Evolutionary conservation across 2,113 vertebrate species (phyloP), one percentile per base, ranked within the genome.

Genomic region (Psilopogon haemacephalus): DNA sequence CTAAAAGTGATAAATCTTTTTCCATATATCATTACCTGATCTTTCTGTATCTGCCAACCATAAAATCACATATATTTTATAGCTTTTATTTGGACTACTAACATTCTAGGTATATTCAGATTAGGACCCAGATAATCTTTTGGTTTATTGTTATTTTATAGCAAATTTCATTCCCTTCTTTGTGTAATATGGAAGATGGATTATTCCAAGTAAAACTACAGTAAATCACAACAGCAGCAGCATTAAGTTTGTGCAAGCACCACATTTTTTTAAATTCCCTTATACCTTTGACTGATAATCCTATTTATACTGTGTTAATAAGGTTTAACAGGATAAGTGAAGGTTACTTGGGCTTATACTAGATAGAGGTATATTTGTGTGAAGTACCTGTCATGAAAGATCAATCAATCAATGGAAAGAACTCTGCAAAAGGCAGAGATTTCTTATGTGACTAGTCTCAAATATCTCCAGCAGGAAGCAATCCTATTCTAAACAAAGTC

Each of bases 201-300:
- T 89, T 80, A 50, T 73, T 80, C 20, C 46, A 83, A 74, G 26
- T 63, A 40, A 80, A 95, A 94, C 60, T 55, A 71, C 15, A 89
- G 17, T 91, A 95, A 86, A 93, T 74, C 78, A 88, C 23, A 73
- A 35, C 33, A 87, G 64, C 33, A 85, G 84, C 33, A 35, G 32
- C 21, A 77, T 73, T 77, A 96, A 50, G 33, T 84, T 93, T 88
- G 60, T 89, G 44, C 70, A 91, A 89, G 55, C n/a, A 71, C 35
- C 73, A 74, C 4, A 17, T 44, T 76, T 91, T 93, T 90, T 86
- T 30, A 40, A 77, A 74, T 70, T 85, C 37, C 24, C 42, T 82
- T 92, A 91, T 80, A 74, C 44, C 27, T 84, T 74, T 85, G 44
- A 93, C 46, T 80, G 83, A 91, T 93, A 94, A 89, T 90, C 72